Evolutionary conservation across 2,797 vertebrate genomes (phyloP), one percentile per base, ranked within the genome.

Genomic region (Crenichthys baileyi): DNA sequence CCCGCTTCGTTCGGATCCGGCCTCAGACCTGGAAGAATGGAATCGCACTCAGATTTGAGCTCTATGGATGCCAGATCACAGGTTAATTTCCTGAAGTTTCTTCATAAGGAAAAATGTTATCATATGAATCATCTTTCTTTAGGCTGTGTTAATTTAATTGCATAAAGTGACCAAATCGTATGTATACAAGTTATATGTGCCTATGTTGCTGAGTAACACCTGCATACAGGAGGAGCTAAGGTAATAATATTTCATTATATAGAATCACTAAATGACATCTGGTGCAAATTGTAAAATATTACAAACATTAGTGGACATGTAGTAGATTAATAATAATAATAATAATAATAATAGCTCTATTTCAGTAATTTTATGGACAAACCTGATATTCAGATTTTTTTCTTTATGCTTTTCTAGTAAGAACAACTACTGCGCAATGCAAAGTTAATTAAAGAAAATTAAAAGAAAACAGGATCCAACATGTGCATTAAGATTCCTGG

Each of bases 61-160:
- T 99, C 29, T 99, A 97, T 0, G 98, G 98, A 88, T 99, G 98
- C 87, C 96, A 97, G 85, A 98, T 99, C 85, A 98, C 98, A 72
- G 98, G 98, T 75, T 67, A 12, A 12, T 63, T 53, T 22, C 58
- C 11, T 55, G 16, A 46, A 7, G 16, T 29, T 60, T 31, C 20
- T 63, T 41, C 0, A 1, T 65, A 18, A 16, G 0, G 44, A 11
- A 44, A 44, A 44, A 44, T 44, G 44, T 7, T 15, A 29, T 50
- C 29, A 55, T 72, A 29, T 39, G 9, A 24, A 48, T 15, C 50
- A 0, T 15, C 8, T 44, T 46, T 48, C 41, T 50, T 46, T 67
- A 7, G 29, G 18, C 53, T 60, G 63, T 41, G 41, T 31, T n/a
- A 24, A n/a, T n/a, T n/a, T 58, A 1, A 24, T 22, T 11, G n/a